Evolutionary conservation across 2,113 vertebrate genomes (phyloP), one percentile per base, ranked within the genome.

Genomic region (Turdus rufiventris): DNA sequence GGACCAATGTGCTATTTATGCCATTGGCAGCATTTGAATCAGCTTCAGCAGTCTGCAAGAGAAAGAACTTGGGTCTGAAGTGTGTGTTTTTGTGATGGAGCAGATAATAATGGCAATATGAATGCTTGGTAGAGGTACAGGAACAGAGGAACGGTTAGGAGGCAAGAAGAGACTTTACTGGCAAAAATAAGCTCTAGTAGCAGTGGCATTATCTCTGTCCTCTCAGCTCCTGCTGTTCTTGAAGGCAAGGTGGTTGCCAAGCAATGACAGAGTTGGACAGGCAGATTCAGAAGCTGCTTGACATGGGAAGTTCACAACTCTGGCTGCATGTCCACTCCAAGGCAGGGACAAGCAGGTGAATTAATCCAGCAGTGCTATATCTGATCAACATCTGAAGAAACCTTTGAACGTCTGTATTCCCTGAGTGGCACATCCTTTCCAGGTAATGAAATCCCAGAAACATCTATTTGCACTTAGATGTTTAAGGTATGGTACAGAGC

Each of bases 51-150:
- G 9, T 34, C 23, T 87, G 16, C 14, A 18, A 25, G 26, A 85
- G 48, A 70, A 58, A 77, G 14, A 72, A 43, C 18, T 34, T 58
- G 16, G 23, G 36, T 57, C 29, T 65, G 4, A 75, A 67, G 4
- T 12, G 9, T 26, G n/a, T 0, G 0, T 28, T 91, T 73, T 58
- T 81, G n/a, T 88, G 45, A 42, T 1, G 2, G 25, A 38, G 19
- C 14, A 72, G 58, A 23, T 61, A 38, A 42, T 34, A 83, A 16
- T 10, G 28, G 17, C 36, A 53, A 26, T 45, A n/a, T 0, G 5
- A 84, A 45, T 21, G 16, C 18, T n/a, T 36, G 48, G 40, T 57
- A 61, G 48, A 60, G 47, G 21, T 81, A 18, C 31, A 43, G 50
- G 19, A 83, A 24, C 12, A 65, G 45, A 50, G 45, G 28, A 82